A percentile compares a stretch with the other conserved stretches of the same genome.
These are phyloP conservation scores for Rhodeus uyekii DNA, from an alignment of 2,797 vertebrate genomes.

Conservation along the genomic window DNA sequence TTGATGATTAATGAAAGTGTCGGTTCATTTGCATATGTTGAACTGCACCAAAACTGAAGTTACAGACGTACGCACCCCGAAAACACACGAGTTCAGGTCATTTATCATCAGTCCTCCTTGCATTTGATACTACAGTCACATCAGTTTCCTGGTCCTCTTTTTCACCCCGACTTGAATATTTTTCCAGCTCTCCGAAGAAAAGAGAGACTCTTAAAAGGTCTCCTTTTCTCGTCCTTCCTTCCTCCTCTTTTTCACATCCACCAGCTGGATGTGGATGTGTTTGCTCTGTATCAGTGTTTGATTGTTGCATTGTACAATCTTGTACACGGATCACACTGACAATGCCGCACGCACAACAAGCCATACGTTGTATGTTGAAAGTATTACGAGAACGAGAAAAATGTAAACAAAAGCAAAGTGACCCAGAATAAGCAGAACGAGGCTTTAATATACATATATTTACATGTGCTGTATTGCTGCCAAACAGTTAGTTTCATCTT, in stretches of 20 bases:
- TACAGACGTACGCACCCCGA: background rate
- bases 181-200: background rate
- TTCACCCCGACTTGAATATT: background rate
- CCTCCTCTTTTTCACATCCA: no score
- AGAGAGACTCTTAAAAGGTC: background rate
- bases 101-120: background rate
- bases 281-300: background rate
- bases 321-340: background rate
- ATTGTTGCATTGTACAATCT: background rate
- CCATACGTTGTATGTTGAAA: no score
- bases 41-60: background rate
- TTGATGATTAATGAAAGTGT: background rate
- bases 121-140: no score
- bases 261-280: background rate
- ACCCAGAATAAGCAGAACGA: no score
- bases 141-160: background rate
- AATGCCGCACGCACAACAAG: no score
- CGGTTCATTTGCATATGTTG: no score
- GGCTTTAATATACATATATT: no score
- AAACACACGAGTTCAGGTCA: no score
- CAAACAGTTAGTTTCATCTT: no score
- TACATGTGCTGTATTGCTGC: no score
- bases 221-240: background rate
- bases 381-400: no score
- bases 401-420: no score